Percentiles rank a stretch among this genome's conserved stretches.
Conservation (phyloP, 2,888 invertebrate species). For the Rhingia campestris region DNA sequence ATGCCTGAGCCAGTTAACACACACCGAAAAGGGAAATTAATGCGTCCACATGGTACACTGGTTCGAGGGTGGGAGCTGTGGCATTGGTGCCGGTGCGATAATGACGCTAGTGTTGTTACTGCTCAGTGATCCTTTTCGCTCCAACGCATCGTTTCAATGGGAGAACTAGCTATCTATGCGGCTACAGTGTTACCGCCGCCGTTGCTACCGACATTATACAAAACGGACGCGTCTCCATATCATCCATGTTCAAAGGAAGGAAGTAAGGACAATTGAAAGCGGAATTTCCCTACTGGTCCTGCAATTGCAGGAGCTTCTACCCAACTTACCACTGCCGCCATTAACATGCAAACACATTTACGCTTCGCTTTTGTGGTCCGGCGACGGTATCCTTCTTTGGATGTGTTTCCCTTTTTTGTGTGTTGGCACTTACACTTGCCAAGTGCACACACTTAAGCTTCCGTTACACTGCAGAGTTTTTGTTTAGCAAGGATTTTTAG, state of each 20-base stretch:
- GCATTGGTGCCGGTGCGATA: constrained; percentile 48
- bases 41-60: constrained; percentile 13
- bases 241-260: constrained; percentile 56
- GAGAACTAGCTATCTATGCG: background rate
- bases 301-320: constrained; percentile 16
- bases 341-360: constrained; percentile 70
- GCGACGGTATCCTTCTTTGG: constrained; percentile 39
- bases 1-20: constrained; percentile 63
- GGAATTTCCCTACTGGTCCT: constrained; percentile 50
- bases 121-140: constrained; percentile 54
- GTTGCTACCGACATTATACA: background rate
- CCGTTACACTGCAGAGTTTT: background rate
- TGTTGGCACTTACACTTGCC: constrained; percentile 18
- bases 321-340: constrained; percentile 57
- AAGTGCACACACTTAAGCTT: constrained; percentile 38
- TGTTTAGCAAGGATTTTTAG: constrained; percentile 8
- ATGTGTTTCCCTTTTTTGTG: constrained; percentile 34
- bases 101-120: constrained; percentile 50
- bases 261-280: constrained; percentile 67
- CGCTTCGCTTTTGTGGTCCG: constrained; percentile 65
- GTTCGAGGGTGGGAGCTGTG: constrained; percentile 10
- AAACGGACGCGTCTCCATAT: constrained; percentile 1
- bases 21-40: constrained; percentile 56
- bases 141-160: constrained; percentile 55
- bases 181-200: background rate